Evolutionary conservation across 2,888 invertebrate genomes (phyloP), one percentile per base, ranked within the genome.

Genomic region (Lordiphosa andalusiaca): DNA sequence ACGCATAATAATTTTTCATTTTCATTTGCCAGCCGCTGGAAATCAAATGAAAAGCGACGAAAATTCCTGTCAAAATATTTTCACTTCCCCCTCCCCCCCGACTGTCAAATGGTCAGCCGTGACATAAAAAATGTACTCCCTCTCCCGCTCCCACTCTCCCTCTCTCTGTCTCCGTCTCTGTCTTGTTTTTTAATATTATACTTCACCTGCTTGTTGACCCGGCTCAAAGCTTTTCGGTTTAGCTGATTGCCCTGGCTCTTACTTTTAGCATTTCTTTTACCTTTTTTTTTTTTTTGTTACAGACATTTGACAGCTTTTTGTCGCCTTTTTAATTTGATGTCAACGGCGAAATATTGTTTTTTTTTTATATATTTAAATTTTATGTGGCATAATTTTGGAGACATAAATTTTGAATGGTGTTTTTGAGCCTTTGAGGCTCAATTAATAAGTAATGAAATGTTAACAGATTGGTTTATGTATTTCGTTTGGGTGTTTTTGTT

Each of bases 1-100:
- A 76, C 77, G 83, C 83, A 83, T 83, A 83, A 77, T 71, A 75
- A 82, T 56, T 78, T 72, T 63, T 56, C 67, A 78, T 75, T 80
- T 80, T 74, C 69, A 59, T 71, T 75, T 60, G 3, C 33, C 37
- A 52, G 44, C 25, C 52, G 38, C 61, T 61, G 53, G 55, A 53
- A 36, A 48, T 42, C 13, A 37, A 53, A 41, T 38, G 37, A 51
- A 62, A 39, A 42, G 35, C 48, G 30, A 39, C 41, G 53, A 53
- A 60, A 30, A 57, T 49, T 47, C 65, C 59, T 74, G 83, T 69
- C 81, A 67, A 83, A 80, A 83, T 80, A 80, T 83, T 83, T 77
- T 41, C 59, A 65, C 55, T 69, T 80, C 80, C 80, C 63, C 62
- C 80, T 66, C 62, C 51, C 56, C 12, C 63, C 25, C 41, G 30